Conservation (phyloP, 2,113 vertebrate species). For the Terrapene triunguis region DNA sequence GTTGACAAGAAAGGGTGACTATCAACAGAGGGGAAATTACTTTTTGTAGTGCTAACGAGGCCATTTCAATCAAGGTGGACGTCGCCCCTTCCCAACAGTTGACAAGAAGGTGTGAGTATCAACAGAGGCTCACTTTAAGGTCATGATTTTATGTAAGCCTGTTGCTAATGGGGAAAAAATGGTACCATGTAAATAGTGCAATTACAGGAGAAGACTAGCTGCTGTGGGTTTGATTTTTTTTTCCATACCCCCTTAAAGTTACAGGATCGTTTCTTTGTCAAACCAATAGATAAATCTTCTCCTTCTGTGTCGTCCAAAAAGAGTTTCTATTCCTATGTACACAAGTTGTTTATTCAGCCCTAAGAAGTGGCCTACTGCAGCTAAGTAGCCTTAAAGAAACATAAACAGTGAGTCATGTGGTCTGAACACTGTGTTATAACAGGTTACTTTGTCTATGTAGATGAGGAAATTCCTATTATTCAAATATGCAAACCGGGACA, state of each 20-base stretch:
- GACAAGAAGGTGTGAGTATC: no score
- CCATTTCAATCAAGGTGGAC: no score
- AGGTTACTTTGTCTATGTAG: not conserved
- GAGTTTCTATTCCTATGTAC: fast-evolving
- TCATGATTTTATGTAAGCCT: not conserved
- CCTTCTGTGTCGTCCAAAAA: no score
- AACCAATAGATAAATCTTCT: fast-evolving
- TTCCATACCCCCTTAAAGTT: not conserved
- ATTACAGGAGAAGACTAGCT: not conserved
- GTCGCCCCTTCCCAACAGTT: no score
- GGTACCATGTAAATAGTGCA: not conserved
- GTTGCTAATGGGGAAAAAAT: not conserved
- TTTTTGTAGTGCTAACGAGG: no score
- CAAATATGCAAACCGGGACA: not conserved
- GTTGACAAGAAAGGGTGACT: no score
- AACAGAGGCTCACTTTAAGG: not conserved
- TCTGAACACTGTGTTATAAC: fast-evolving
- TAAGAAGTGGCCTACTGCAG: fast-evolving
- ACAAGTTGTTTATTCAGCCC: fast-evolving
- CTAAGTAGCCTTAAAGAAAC: not conserved
- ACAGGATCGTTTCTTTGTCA: not conserved
- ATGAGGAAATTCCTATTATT: fast-evolving
- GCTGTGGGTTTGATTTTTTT: not conserved
- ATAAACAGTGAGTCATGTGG: not conserved
- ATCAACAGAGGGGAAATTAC: no score